Evolutionary conservation across 2,797 vertebrate genomes (phyloP).

Genomic region (Bufotes viridis): DNA sequence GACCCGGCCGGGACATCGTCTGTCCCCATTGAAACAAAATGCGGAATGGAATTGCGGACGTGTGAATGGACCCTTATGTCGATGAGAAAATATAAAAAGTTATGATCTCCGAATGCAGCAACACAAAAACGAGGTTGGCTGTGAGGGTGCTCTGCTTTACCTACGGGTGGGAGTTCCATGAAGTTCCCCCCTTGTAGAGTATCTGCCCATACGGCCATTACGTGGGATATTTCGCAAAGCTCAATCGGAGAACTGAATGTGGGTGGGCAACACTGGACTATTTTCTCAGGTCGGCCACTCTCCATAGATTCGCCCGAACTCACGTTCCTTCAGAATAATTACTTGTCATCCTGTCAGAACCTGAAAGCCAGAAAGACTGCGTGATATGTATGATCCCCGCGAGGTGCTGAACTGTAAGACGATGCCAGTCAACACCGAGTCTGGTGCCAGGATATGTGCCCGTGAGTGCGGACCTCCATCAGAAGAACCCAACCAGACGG

Average conservation of each 20-base stretch:
- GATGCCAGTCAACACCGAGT: not conserved
- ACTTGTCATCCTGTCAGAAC: not conserved
- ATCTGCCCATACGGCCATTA: not conserved
- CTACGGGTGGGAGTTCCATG: too few relatives aligned
- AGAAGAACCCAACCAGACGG: not conserved
- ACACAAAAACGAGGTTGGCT: too few relatives aligned
- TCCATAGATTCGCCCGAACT: not conserved
- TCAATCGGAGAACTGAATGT: too few relatives aligned
- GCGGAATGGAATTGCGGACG: too few relatives aligned
- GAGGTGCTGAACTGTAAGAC: slow-evolving; percentile 23
- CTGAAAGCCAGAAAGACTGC: not conserved
- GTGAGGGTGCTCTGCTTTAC: too few relatives aligned
- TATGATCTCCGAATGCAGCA: too few relatives aligned
- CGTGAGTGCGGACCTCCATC: not conserved
- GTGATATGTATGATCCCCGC: not conserved
- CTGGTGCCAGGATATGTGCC: not conserved
- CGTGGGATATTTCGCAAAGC: not conserved
- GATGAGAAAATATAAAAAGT: too few relatives aligned
- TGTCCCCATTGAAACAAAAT: too few relatives aligned
- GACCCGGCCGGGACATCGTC: too few relatives aligned
- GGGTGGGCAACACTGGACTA: not conserved
- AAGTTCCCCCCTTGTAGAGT: not conserved
- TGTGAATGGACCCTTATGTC: too few relatives aligned
- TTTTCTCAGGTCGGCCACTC: not conserved
- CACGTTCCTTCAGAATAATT: not conserved